These are phyloP conservation scores for Odontesthes bonariensis DNA, from an alignment of 2,113 vertebrate genomes.

Conservation along the genomic window DNA sequence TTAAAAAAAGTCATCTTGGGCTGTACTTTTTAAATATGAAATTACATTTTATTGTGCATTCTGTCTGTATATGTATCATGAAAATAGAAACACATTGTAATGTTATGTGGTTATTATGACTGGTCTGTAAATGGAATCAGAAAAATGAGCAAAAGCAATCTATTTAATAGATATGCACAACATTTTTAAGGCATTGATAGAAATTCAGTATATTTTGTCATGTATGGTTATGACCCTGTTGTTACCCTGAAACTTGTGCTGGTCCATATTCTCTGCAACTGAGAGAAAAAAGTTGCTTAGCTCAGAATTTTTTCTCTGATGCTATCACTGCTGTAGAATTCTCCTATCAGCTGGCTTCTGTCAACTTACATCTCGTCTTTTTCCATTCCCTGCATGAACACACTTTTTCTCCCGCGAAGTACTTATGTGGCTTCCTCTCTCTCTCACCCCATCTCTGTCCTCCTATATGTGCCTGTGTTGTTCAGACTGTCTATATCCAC, in stretches of 20 bases:
- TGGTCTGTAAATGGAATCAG: too few species aligned
- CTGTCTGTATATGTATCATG: too few species aligned
- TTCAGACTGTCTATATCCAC: conserved; percentile 60
- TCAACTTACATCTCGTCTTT: conserved; percentile 34
- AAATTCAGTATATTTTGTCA: too few species aligned
- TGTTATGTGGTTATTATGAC: too few species aligned
- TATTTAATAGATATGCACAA: too few species aligned
- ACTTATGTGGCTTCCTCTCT: conserved; percentile 31
- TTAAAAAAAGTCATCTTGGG: too few species aligned
- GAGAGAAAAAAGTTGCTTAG: conserved; percentile 58
- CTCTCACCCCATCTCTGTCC: conserved; percentile 29
- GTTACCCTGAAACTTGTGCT: conserved; percentile 29
- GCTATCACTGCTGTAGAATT: conserved; percentile 30
- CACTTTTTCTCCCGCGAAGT: conserved; percentile 29
- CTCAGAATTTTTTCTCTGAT: conserved; percentile 51
- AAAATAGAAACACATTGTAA: too few species aligned
- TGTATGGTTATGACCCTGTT: neutral
- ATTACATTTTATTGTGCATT: too few species aligned
- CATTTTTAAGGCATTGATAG: too few species aligned
- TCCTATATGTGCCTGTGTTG: conserved; percentile 43
- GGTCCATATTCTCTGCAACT: conserved; percentile 27
- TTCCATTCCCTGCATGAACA: conserved; percentile 37
- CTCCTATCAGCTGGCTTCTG: conserved; percentile 57
- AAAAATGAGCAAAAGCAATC: too few species aligned
- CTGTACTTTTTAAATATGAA: too few species aligned